Percentiles rank a stretch among this genome's conserved stretches.
Conservation (phyloP, 2,888 invertebrate species). For the Diabrotica balteata region DNA sequence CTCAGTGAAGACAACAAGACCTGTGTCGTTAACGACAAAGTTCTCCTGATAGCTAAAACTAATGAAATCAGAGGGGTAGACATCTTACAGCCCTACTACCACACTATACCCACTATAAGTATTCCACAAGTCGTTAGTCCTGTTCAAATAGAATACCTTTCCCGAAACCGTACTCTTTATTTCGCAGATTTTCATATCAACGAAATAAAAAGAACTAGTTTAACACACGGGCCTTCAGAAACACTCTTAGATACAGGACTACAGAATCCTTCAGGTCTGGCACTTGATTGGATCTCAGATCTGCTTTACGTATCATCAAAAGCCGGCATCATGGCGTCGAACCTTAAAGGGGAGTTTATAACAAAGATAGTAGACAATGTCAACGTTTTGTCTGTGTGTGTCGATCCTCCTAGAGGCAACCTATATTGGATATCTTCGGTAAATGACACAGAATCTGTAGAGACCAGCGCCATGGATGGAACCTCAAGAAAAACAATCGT, state of each 20-base stretch:
- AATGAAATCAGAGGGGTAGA: slow-evolving; percentile 87
- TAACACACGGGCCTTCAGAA: slow-evolving; percentile 73
- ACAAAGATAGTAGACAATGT: slow-evolving; percentile 58
- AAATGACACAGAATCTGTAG: slow-evolving; percentile 58
- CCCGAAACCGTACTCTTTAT: slow-evolving; percentile 71
- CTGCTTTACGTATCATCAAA: slow-evolving; percentile 75
- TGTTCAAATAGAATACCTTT: slow-evolving; percentile 73
- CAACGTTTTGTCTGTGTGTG: slow-evolving; percentile 71
- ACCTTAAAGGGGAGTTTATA: slow-evolving; percentile 75
- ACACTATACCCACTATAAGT: slow-evolving; percentile 83
- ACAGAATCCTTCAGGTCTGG: slow-evolving; percentile 73
- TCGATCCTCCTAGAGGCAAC: slow-evolving; percentile 70
- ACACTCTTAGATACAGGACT: slow-evolving; percentile 78
- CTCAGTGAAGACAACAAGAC: slow-evolving; percentile 70
- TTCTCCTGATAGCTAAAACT: slow-evolving; percentile 76
- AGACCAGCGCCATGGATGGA: slow-evolving; percentile 74
- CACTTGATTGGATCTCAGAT: slow-evolving; percentile 82
- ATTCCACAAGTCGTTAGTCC: slow-evolving; percentile 75
- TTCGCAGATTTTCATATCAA: slow-evolving; percentile 81
- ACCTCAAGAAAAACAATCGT: slow-evolving; percentile 57
- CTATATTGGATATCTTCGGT: slow-evolving; percentile 63
- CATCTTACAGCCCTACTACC: slow-evolving; percentile 75
- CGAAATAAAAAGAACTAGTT: slow-evolving; percentile 74
- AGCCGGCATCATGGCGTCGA: slow-evolving; percentile 72
- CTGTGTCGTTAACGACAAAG: slow-evolving; percentile 80